These are phyloP conservation scores for Argya squamiceps DNA, from an alignment of 2,797 vertebrate genomes.

Conservation along the genomic window DNA sequence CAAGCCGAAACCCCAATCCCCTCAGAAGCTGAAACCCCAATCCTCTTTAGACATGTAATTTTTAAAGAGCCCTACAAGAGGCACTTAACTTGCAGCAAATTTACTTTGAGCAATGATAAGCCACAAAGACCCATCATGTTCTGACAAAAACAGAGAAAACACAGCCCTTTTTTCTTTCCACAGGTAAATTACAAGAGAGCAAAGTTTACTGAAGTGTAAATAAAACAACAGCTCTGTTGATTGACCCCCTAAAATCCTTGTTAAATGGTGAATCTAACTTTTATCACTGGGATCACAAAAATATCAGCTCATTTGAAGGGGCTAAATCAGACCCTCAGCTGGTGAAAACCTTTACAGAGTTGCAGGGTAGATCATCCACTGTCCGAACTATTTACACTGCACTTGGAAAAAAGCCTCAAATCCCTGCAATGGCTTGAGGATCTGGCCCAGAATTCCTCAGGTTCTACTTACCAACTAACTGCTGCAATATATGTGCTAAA, in stretches of 20 bases:
- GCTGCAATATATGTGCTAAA: neutral
- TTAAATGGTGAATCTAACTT: neutral
- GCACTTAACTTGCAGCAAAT: neutral
- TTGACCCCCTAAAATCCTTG: neutral
- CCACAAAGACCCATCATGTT: neutral
- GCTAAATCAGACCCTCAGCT: neutral
- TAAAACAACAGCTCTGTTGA: neutral
- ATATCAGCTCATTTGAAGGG: neutral
- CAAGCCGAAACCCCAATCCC: neutral
- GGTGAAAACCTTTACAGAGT: neutral
- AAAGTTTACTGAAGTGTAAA: neutral
- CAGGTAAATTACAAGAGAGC: neutral
- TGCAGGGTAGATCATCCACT: neutral
- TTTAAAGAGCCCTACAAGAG: neutral
- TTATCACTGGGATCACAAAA: neutral
- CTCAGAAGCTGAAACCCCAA: neutral
- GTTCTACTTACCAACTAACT: constrained; percentile 6
- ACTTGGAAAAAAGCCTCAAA: neutral
- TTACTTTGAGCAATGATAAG: neutral
- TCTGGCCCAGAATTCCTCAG: neutral
- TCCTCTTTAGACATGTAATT: neutral
- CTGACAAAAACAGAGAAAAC: neutral
- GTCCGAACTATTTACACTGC: neutral
- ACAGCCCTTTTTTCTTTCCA: neutral
- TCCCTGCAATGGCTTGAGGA: neutral